Conservation (phyloP, 2,888 invertebrate species). For the Sphaerophoria rueppellii region DNA sequence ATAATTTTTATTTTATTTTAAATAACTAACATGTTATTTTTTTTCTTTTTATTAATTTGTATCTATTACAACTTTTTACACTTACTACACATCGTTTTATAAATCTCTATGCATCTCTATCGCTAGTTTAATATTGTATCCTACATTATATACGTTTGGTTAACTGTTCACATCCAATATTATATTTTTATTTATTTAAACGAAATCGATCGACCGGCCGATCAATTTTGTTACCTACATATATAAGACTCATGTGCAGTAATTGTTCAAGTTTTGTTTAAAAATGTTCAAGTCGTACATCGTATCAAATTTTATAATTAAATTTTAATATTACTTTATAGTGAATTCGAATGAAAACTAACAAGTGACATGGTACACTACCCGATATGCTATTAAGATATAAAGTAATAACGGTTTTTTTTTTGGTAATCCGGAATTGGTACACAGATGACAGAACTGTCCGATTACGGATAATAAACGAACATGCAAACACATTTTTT, state of each 20-base stretch:
- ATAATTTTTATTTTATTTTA: conserved; percentile 17
- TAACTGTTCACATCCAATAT: conserved; percentile 46
- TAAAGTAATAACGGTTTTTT: too few species aligned
- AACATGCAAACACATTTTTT: too few species aligned
- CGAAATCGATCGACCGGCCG: conserved; percentile 36
- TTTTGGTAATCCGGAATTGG: too few species aligned
- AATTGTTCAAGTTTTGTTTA: conserved; percentile 21
- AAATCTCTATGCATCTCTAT: conserved; percentile 17
- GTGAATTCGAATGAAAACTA: conserved; percentile 51
- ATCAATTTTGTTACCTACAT: conserved; percentile 9
- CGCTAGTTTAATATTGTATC: conserved; percentile 21
- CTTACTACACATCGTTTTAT: conserved; percentile 42
- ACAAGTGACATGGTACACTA: conserved; percentile 41
- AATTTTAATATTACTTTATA: not conserved
- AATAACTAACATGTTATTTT: conserved; percentile 17
- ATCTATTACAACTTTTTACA: conserved; percentile 51
- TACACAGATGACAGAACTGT: too few species aligned
- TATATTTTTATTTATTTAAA: conserved; percentile 12
- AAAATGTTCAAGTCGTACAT: conserved; percentile 16
- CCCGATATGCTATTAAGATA: conserved; percentile 16
- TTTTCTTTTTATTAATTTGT: not conserved
- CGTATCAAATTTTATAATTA: conserved; percentile 40
- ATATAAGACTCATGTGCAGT: conserved; percentile 53
- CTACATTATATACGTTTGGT: conserved; percentile 39
- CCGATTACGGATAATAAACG: too few species aligned